Percentiles rank a stretch among this genome's conserved stretches.
These are phyloP conservation scores for Phenganax marumi DNA, from an alignment of 92 coral and sea anemone genomes.

Conservation along the genomic window DNA sequence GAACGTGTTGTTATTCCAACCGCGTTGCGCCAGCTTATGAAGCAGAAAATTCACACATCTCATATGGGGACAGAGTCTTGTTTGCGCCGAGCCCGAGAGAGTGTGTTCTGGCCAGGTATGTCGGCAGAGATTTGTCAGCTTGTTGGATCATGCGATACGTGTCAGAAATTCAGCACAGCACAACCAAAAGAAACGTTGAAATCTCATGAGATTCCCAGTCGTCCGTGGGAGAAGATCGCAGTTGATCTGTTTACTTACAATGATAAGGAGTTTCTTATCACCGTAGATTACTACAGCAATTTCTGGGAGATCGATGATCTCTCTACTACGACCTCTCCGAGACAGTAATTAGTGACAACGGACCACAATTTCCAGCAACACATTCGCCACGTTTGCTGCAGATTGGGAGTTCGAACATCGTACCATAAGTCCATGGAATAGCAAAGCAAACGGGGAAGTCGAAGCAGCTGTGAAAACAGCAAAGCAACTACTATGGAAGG, in stretches of 20 bases:
- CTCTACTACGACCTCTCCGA: not conserved
- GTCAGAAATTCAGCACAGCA: not conserved
- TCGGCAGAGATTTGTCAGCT: not conserved
- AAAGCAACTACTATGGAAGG: too few species aligned
- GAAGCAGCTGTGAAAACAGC: conserved; percentile 30
- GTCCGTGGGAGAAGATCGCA: too few species aligned
- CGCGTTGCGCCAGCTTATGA: not conserved
- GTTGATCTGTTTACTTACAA: too few species aligned
- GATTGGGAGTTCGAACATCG: too few species aligned
- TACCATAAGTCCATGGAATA: not conserved
- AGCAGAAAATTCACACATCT: not conserved
- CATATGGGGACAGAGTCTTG: conserved; percentile 6
- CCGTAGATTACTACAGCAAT: too few species aligned
- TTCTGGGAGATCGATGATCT: not conserved
- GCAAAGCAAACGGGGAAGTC: conserved; percentile 14
- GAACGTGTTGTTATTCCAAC: not conserved
- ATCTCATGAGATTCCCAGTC: too few species aligned
- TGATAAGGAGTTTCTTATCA: too few species aligned
- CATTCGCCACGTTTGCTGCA: not conserved
- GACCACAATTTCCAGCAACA: not conserved
- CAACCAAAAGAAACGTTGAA: not conserved
- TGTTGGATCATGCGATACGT: not conserved
- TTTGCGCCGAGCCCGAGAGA: not conserved
- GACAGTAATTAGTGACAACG: not conserved
- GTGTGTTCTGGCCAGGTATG: conserved; percentile 1